Evolutionary conservation across 2,113 vertebrate genomes (phyloP), one percentile per base, ranked within the genome.

Genomic region (Rhinopomastus cyanomelas): DNA sequence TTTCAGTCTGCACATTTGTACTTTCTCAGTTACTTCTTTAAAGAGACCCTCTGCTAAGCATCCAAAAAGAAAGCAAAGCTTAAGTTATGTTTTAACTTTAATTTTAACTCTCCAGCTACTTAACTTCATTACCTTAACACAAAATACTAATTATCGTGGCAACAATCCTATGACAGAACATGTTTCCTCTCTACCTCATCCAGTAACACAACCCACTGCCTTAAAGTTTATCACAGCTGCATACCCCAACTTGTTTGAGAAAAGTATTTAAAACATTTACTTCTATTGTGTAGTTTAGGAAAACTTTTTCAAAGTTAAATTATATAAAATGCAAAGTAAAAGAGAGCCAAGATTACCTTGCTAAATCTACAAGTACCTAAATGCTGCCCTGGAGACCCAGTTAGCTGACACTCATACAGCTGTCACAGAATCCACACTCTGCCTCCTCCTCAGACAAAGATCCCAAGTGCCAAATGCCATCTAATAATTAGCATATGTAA

Each of bases 401-500:
- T 93, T 95, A 95, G 76, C 73, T 66, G 75, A 97, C 97, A 97
- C 87, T 93, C 95, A 97, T 94, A 96, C 96, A 98, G 97, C 95
- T 98, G 96, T 77, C 80, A 85, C 65, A 92, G 71, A 96, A 98
- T 80, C 85, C 94, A 93, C 74, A 81, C 80, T 88, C 55, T 74
- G 83, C 87, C 82, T 84, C 44, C 39, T 86, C 82, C 67, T 81
- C 34, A 90, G 72, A 97, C 95, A 97, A 96, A 98, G 91, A 92
- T 85, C 94, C 93, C 92, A 96, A 96, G 90, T 90, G 94, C 93
- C 96, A 96, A 97, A 95, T 85, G 95, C 81, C 84, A 96, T 93
- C 92, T 87, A 89, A 92, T 72, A 94, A 98, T 98, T 97, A 97
- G 95, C 97, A 97, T 96, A 97, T 89, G 94, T 97, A 96, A 98